Percentiles rank a stretch among this genome's conserved stretches.
Conservation (phyloP, 2,797 vertebrate genomes). For the Chiloscyllium punctatum region DNA sequence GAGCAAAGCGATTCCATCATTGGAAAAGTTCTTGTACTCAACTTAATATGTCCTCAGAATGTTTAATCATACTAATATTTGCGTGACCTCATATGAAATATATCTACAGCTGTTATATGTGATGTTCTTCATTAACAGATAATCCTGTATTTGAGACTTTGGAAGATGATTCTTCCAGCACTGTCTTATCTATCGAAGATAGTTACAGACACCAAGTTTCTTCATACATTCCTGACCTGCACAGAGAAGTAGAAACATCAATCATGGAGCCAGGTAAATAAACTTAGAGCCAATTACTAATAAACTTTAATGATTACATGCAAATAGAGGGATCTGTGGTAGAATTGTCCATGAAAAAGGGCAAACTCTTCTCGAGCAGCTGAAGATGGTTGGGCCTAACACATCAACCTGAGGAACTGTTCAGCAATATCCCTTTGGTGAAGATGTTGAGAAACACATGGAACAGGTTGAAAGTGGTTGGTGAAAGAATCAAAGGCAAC, state of each 20-base stretch:
- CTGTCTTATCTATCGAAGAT: background rate
- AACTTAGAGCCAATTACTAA: background rate
- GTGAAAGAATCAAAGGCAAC: too few species aligned
- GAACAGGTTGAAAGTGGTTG: background rate
- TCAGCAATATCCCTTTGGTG: background rate
- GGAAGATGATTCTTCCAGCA: background rate
- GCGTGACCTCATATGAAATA: background rate
- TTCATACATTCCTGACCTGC: background rate
- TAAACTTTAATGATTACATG: too few species aligned
- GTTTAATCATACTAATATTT: background rate
- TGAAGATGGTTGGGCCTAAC: background rate
- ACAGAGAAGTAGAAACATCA: background rate
- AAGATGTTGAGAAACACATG: background rate
- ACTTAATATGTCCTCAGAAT: background rate
- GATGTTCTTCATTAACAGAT: background rate
- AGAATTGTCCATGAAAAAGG: background rate
- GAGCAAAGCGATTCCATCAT: too few species aligned
- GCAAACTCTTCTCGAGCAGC: background rate
- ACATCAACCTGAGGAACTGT: too few species aligned
- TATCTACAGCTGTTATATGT: background rate
- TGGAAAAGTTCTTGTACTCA: background rate
- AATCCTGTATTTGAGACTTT: slow-evolving; percentile 6
- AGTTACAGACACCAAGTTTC: too few species aligned
- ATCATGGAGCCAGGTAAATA: background rate
- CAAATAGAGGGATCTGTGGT: background rate